A percentile compares a stretch with the other conserved stretches of the same genome.
These are phyloP conservation scores for Lepidurus arcticus DNA, from an alignment of 1,140 invertebrate species.

Conservation along the genomic window DNA sequence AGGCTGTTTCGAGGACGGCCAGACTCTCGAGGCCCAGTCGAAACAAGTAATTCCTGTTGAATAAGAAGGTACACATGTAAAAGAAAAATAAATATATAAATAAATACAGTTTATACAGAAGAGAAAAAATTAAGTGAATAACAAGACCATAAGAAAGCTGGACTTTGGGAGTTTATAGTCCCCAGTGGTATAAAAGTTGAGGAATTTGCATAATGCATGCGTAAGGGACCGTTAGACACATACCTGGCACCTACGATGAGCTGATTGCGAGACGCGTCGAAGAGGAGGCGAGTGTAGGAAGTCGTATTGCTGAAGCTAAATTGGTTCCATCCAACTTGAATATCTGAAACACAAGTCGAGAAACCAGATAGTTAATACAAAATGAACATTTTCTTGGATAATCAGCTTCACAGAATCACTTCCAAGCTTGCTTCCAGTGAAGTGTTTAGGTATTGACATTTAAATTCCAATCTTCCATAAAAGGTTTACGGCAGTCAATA, in stretches of 20 bases:
- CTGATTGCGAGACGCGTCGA: constrained; percentile 75
- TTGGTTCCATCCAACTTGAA: constrained; percentile 18
- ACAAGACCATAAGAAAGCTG: constrained; percentile 14
- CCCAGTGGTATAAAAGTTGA: constrained; percentile 17
- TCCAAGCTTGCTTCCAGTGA: too few species aligned
- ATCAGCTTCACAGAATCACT: not conserved
- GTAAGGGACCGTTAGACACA: constrained; percentile 39
- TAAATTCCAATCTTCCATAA: too few species aligned
- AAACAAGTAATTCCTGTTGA: constrained; percentile 69
- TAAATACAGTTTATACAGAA: not conserved
- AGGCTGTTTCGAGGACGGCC: constrained; percentile 60
- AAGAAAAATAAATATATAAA: constrained; percentile 29
- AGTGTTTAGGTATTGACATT: too few species aligned
- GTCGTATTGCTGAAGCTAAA: constrained; percentile 40
- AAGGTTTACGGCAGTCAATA: too few species aligned
- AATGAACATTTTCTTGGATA: not conserved
- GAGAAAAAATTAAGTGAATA: constrained; percentile 23
- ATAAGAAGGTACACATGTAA: constrained; percentile 1
- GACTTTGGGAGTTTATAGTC: constrained; percentile 26
- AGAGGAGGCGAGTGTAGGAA: constrained; percentile 68
- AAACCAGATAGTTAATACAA: not conserved
- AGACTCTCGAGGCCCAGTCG: constrained; percentile 67
- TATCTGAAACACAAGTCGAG: not conserved
- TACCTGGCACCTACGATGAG: constrained; percentile 73
- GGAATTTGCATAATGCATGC: constrained; percentile 16